Base-by-base conservation (phyloP, 2,113 vertebrate species). In the Mobula hypostoma region DNA sequence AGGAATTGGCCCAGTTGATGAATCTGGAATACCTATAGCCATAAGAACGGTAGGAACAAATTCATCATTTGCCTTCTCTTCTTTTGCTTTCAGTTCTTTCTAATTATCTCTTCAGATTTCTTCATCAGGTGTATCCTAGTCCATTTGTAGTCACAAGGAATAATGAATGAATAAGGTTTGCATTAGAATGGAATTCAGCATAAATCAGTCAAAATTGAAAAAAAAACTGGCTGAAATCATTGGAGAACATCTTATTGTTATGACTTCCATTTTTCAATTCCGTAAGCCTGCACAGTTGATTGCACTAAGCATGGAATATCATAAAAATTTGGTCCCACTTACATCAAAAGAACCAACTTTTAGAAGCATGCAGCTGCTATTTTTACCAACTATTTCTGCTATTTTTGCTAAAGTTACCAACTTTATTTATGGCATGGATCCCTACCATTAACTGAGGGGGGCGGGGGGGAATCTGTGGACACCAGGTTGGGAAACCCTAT, bases 1-100 rank as follows among this genome's bases (percentile, higher is more conserved):
- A 83, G 98, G 98, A 94, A 99, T 99, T 83, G 98, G 98, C 95
- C 98, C 98, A 0, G 98, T 99, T 95, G 98, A 99, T 94, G 98
- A 99, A 95, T 98, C 98, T 68, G 98, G 98, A 96, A 98, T 99
- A 95, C 98, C 98, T 94, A 99, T 98, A 15, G 98, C 98, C 95
- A 98, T 99, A 95, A 97, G 98, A 96, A 99, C 98, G 97, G 98
- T 99, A 97, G 97, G 98, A 95, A 96, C 15, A 6, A 32, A 96
- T 93, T 76, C 32, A 6, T 68, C 15, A 32, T 14, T 76, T 48
- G 72, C 66, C 72, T 56, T 27, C 70, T 93, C 36, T 11, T 19
- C 32, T 40, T 74, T 56, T 68, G 68, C 70, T 74, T 27, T 74
- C 70, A 29, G 40, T 93, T 12, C 24, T 76, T 93, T 93, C 68